A percentile compares a stretch with the other conserved stretches of the same genome.
These are phyloP conservation scores for Malthinus seriepunctatus DNA, from an alignment of 2,888 invertebrate genomes.

Conservation along the genomic window DNA sequence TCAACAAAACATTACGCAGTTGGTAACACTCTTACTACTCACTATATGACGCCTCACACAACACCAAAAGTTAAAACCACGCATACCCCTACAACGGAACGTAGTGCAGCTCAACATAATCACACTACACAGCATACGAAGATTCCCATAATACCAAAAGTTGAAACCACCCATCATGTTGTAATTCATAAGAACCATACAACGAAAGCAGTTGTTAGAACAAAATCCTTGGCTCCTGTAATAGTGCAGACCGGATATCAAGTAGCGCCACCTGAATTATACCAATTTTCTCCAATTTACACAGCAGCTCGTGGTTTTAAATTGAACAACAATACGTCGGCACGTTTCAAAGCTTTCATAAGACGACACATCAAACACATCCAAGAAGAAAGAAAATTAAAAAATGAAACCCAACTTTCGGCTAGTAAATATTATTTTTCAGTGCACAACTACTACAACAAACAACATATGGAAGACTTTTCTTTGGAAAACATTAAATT, in stretches of 20 bases:
- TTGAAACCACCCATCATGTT: neutral
- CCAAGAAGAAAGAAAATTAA: neutral
- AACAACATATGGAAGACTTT: neutral
- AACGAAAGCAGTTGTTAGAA: neutral
- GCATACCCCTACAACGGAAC: too few relatives aligned
- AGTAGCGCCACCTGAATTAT: neutral
- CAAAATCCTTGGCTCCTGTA: neutral
- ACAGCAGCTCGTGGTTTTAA: neutral
- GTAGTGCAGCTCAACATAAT: too few relatives aligned
- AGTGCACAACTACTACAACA: neutral
- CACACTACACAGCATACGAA: too few relatives aligned
- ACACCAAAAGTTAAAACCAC: too few relatives aligned
- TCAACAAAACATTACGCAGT: too few relatives aligned
- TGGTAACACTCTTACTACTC: too few relatives aligned
- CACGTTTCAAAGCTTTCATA: neutral
- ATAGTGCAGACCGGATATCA: neutral
- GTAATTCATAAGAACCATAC: neutral
- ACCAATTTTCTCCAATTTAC: neutral
- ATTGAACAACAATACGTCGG: neutral
- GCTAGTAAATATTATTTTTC: neutral
- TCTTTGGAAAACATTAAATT: neutral
- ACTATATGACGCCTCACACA: too few relatives aligned
- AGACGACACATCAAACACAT: neutral
- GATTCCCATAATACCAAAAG: too few relatives aligned
- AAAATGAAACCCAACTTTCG: too few relatives aligned